Evolutionary conservation across 2,113 vertebrate species (phyloP).

Genomic region (Oreochromis tanganicae): DNA sequence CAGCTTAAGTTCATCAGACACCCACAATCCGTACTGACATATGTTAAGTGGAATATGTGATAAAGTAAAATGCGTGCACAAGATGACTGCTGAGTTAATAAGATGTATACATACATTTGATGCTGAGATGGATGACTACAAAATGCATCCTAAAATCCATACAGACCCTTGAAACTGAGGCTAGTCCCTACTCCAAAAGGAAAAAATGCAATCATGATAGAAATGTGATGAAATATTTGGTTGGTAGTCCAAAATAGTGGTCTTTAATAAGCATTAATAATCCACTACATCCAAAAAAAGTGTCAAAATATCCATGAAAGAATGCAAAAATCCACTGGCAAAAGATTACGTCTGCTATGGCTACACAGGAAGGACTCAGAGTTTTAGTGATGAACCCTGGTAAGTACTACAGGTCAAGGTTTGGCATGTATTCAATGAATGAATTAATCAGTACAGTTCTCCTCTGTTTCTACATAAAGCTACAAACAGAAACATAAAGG

Average conservation of each 20-base stretch:
- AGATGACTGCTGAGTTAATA: neutral
- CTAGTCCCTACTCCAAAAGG: neutral
- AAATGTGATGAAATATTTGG: neutral
- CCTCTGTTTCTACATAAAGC: neutral
- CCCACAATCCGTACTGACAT: accelerated
- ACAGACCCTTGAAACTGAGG: neutral
- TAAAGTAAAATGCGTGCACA: neutral
- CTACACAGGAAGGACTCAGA: neutral
- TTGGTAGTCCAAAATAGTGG: neutral
- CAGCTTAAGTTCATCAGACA: neutral
- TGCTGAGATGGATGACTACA: neutral
- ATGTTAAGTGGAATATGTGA: neutral
- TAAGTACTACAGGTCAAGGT: neutral
- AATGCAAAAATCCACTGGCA: neutral
- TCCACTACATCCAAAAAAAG: neutral
- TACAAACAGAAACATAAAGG: neutral
- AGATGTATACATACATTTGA: neutral
- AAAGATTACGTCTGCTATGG: neutral
- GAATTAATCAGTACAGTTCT: neutral
- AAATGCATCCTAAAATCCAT: accelerated
- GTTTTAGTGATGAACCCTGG: neutral
- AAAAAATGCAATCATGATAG: neutral
- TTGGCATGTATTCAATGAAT: neutral
- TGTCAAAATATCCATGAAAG: neutral
- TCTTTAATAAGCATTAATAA: neutral